Evolutionary conservation across 1,140 invertebrate species (phyloP).

Genomic region (Lucilia sericata): DNA sequence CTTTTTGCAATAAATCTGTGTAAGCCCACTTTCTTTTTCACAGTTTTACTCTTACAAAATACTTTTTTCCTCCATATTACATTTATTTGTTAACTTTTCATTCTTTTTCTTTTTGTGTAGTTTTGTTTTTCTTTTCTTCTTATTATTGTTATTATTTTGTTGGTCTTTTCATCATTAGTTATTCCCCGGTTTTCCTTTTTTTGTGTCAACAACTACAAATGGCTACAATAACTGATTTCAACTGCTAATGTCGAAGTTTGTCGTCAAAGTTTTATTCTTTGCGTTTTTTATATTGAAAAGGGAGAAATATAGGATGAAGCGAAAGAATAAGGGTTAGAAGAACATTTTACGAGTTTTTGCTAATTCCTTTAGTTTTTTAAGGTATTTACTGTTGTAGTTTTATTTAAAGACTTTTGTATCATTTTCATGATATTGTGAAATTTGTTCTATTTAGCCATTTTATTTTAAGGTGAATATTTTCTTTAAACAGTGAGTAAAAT

Average conservation of each 20-base stretch:
- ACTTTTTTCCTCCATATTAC: neutral
- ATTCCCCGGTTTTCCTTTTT: neutral
- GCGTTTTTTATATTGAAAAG: neutral
- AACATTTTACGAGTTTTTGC: neutral
- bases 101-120: neutral
- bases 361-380: neutral
- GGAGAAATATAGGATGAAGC: neutral
- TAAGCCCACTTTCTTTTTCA: conserved; percentile 19
- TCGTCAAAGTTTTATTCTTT: neutral
- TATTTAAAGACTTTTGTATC: neutral
- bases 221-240: neutral
- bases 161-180: conserved; percentile 7
- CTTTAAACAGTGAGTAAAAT: no score
- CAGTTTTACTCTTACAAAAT: neutral
- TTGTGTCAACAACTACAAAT: neutral
- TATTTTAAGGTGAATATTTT: no score
- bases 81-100: conserved; percentile 8
- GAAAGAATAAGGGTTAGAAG: neutral
- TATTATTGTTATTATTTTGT: neutral
- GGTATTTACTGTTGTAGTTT: neutral
- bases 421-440: no score
- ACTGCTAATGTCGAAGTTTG: conserved; percentile 15
- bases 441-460: no score
- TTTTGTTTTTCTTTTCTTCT: neutral
- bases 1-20: neutral